Conservation (phyloP, 2,888 invertebrate genomes). For the Agelastica alni region DNA sequence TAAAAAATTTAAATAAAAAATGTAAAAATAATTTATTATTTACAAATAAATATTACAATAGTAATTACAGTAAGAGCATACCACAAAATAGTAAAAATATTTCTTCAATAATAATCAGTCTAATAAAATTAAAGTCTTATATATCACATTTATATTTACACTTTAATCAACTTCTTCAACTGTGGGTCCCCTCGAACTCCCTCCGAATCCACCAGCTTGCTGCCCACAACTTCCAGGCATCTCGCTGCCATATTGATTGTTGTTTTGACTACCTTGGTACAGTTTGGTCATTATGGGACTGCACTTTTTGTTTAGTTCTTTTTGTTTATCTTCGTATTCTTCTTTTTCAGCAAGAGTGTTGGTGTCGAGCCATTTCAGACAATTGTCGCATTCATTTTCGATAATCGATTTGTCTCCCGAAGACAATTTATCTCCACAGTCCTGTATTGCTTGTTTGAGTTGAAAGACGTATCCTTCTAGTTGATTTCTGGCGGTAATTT, state of each 20-base stretch:
- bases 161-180: conserved; percentile 27
- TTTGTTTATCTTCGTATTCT: conserved; percentile 66
- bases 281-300: conserved; percentile 66
- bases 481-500: conserved; percentile 71
- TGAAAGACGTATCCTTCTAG: conserved; percentile 72
- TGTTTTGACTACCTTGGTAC: conserved; percentile 44
- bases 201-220: conserved; percentile 23
- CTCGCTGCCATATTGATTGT: conserved; percentile 29
- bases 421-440: conserved; percentile 65
- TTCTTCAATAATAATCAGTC: too few species aligned
- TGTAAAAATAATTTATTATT: too few species aligned
- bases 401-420: conserved; percentile 58
- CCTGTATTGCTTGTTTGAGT: conserved; percentile 70
- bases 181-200: conserved; percentile 20
- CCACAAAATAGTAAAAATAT: too few species aligned
- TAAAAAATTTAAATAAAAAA: too few species aligned
- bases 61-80: too few species aligned
- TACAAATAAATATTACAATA: too few species aligned
- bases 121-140: too few species aligned
- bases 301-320: conserved; percentile 57
- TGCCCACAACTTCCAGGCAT: conserved; percentile 32
- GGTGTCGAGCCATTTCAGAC: conserved; percentile 68
- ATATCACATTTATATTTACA: too few species aligned
- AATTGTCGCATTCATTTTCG: conserved; percentile 61
- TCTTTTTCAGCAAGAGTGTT: conserved; percentile 70